Evolutionary conservation across 2,113 vertebrate genomes (phyloP), one percentile per base, ranked within the genome.

Genomic region (Amia ocellicauda): DNA sequence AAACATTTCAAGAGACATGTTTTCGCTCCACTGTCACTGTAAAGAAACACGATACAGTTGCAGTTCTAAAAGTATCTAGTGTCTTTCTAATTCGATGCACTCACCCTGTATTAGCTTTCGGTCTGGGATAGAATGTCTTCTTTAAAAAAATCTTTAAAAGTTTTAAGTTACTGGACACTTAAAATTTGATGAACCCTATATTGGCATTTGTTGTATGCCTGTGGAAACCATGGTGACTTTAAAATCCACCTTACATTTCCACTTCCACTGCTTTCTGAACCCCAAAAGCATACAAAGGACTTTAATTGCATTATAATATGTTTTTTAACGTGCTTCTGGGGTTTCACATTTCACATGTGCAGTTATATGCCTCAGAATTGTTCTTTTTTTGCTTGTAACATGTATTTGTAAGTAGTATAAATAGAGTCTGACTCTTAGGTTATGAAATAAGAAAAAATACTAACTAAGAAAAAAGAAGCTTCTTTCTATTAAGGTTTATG

Each of bases 31-130:
- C 76, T 58, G 69, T 71, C 57, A 54, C 66, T 70, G 70, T 70
- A 36, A 19, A 40, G 86, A 83, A 87, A 89, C 72, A 10, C 68
- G 80, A 88, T 53, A 53, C 22, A 70, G 17, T 63, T 66, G 61
- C 70, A 69, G 66, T 69, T 49, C 62, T 47, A 22, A 41, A 58
- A 40, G 22, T 63, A 70, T 88, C 82, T 69, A 16, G 58, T 89
- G 64, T 84, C 84, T 43, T 19, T 45, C 83, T 86, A 86, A 90
- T 90, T 89, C 85, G 86, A 89, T 83, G 81, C 81, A 82, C 78
- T 83, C 82, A 83, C 78, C 77, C 63, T 64, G 70, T 75, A 75
- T 80, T 52, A 65, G 69, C 71, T 84, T 86, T 86, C 86, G 78
- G 47, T 60, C 65, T 65, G 56, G 77, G 83, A 80, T 91, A 70